Percentiles rank a stretch among this genome's conserved stretches.
phyloP scores from a whole-genome alignment of 1,140 invertebrate genomes.

The Luehdorfia chinensis region DNA sequence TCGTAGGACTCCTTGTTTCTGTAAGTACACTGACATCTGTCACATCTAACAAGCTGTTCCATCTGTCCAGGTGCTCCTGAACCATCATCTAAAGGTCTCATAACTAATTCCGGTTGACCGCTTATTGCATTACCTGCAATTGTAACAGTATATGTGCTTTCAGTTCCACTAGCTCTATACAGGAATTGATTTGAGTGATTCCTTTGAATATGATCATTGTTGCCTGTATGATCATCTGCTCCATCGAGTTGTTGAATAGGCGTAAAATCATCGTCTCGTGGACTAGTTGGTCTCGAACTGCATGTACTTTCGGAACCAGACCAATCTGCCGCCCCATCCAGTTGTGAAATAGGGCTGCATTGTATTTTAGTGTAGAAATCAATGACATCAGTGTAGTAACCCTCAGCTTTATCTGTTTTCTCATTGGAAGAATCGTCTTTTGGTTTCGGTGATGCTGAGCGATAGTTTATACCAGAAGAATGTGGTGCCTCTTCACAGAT shows the following conservation, averaged over 20 bases:
- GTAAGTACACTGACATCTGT: slow-evolving; percentile 92
- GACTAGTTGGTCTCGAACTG: slow-evolving; percentile 63
- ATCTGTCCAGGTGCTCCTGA: slow-evolving; percentile 52
- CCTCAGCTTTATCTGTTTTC: slow-evolving; percentile 63
- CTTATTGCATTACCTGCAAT: slow-evolving; percentile 67
- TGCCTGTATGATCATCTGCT: slow-evolving; percentile 80
- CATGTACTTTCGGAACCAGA: slow-evolving; percentile 71
- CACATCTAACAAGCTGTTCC: slow-evolving; percentile 90
- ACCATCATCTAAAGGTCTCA: slow-evolving; percentile 68
- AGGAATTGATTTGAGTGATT: slow-evolving; percentile 65
- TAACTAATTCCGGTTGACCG: slow-evolving; percentile 67
- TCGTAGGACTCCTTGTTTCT: slow-evolving; percentile 91
- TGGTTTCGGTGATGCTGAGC: slow-evolving; percentile 55
- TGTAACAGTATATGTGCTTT: slow-evolving; percentile 70
- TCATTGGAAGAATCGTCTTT: slow-evolving; percentile 52
- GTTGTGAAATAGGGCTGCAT: slow-evolving; percentile 77
- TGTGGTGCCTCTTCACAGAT: slow-evolving; percentile 57
- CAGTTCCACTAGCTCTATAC: slow-evolving; percentile 70
- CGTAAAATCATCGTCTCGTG: slow-evolving; percentile 54
- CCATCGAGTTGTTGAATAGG: slow-evolving; percentile 86
- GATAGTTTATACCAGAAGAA: slow-evolving; percentile 59
- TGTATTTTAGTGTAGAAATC: slow-evolving; percentile 76
- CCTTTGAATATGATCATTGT: slow-evolving; percentile 52
- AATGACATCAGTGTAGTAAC: slow-evolving; percentile 68
- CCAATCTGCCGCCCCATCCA: slow-evolving; percentile 81